These are phyloP conservation scores for Meles meles DNA, from an alignment of 2,113 vertebrate genomes.

Conservation along the genomic window DNA sequence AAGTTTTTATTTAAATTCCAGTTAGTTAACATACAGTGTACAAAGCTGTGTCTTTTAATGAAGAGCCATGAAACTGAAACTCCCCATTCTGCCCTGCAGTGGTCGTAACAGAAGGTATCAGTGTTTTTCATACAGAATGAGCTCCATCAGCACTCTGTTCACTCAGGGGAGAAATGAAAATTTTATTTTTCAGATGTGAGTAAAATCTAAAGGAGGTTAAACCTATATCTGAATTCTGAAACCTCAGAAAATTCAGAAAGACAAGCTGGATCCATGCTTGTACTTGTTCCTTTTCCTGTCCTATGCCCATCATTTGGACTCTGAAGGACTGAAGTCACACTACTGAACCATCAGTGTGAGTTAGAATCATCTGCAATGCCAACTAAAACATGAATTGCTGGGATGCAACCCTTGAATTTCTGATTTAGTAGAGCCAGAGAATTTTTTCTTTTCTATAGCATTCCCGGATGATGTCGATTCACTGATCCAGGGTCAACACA, in stretches of 20 bases:
- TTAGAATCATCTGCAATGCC: background rate
- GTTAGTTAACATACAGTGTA: background rate
- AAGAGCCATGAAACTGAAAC: background rate
- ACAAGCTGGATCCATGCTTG: background rate
- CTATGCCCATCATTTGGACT: background rate
- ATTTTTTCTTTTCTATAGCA: background rate
- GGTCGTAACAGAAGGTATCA: background rate
- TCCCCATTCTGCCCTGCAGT: background rate
- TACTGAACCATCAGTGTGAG: background rate
- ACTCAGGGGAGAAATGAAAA: background rate
- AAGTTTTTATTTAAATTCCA: background rate
- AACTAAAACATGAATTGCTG: background rate
- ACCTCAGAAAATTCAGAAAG: conserved; percentile 10
- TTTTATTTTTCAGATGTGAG: background rate
- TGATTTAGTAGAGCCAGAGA: background rate
- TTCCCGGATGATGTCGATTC: background rate
- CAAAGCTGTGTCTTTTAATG: background rate
- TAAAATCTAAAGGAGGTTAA: conserved; percentile 1
- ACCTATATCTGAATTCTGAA: background rate
- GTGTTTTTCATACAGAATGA: background rate
- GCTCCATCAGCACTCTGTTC: background rate
- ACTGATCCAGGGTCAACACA: background rate
- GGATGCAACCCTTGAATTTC: background rate
- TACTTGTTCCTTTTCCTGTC: background rate
- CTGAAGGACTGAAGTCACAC: background rate